Conservation (phyloP, 1,140 invertebrate species). For the Pteromalus puparum region DNA sequence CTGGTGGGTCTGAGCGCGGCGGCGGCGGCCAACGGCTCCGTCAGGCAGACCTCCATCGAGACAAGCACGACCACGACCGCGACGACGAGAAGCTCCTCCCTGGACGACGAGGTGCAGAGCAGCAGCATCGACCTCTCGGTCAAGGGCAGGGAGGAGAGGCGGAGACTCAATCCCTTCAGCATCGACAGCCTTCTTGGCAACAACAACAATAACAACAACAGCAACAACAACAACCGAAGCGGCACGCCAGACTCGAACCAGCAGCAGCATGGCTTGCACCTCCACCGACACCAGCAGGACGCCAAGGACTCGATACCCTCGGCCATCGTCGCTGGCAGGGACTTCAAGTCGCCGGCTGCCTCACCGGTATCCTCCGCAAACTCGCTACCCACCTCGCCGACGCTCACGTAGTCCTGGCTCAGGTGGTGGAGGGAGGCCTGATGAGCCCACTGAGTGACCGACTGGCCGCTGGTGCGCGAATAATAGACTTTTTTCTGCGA, state of each 20-base stretch:
- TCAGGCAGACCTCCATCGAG: constrained; percentile 53
- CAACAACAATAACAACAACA: constrained; percentile 86
- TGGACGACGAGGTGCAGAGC: constrained; percentile 71
- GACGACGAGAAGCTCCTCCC: constrained; percentile 70
- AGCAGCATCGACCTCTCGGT: constrained; percentile 73
- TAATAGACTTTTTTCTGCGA: neutral
- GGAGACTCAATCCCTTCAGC: constrained; percentile 86
- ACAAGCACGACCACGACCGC: constrained; percentile 60
- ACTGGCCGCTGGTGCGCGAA: neutral
- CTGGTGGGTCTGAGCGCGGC: constrained; percentile 62
- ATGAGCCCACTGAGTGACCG: neutral
- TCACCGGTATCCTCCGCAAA: constrained; percentile 64
- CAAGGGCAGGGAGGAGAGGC: constrained; percentile 76
- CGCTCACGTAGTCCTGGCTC: constrained; percentile 69
- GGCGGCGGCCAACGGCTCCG: constrained; percentile 29
- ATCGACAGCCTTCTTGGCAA: constrained; percentile 87
- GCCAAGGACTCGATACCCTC: constrained; percentile 62
- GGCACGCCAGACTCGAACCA: constrained; percentile 5
- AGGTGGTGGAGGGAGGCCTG: constrained; percentile 30
- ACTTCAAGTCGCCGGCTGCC: constrained; percentile 56
- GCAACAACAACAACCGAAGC: constrained; percentile 78
- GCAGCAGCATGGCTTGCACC: neutral
- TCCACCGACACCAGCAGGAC: constrained; percentile 59
- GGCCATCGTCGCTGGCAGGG: constrained; percentile 38
- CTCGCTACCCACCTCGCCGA: constrained; percentile 68